Conservation (phyloP, 2,797 vertebrate species). For the Darevskia nairensis region DNA sequence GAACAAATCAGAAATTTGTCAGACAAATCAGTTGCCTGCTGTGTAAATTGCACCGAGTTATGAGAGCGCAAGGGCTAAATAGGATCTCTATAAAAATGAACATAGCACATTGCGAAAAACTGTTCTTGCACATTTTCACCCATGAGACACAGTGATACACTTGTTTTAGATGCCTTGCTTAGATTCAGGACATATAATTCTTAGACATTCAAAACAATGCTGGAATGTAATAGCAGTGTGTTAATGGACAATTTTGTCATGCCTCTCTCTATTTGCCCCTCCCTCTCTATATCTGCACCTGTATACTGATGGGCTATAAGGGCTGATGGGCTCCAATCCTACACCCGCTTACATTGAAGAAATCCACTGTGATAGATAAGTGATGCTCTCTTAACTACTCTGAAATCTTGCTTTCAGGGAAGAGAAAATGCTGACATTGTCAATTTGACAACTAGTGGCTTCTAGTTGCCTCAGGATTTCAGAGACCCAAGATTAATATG, state of each 20-base stretch:
- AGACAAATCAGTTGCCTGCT: conserved; percentile 10
- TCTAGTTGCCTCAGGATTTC: conserved; percentile 20
- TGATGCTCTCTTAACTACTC: background rate
- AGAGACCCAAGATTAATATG: background rate
- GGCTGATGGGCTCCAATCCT: background rate
- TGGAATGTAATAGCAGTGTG: background rate
- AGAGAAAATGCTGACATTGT: conserved; percentile 7
- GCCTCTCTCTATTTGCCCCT: too few relatives aligned
- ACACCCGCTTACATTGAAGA: background rate
- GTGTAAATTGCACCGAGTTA: conserved; percentile 7
- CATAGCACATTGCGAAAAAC: background rate
- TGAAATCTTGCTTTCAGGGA: conserved; percentile 16
- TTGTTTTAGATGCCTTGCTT: background rate
- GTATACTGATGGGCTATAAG: too few relatives aligned
- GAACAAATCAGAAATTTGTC: conserved; percentile 34
- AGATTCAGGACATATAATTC: background rate
- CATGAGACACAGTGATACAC: background rate
- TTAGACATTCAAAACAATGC: background rate
- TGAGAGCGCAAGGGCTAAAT: background rate
- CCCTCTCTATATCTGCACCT: background rate
- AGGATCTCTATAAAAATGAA: conserved; percentile 3
- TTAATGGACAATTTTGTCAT: background rate
- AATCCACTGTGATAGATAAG: background rate
- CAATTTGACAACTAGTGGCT: background rate
- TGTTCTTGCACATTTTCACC: background rate